Conservation (phyloP, 2,797 vertebrate species). For the Melanotaenia maccullochi region DNA sequence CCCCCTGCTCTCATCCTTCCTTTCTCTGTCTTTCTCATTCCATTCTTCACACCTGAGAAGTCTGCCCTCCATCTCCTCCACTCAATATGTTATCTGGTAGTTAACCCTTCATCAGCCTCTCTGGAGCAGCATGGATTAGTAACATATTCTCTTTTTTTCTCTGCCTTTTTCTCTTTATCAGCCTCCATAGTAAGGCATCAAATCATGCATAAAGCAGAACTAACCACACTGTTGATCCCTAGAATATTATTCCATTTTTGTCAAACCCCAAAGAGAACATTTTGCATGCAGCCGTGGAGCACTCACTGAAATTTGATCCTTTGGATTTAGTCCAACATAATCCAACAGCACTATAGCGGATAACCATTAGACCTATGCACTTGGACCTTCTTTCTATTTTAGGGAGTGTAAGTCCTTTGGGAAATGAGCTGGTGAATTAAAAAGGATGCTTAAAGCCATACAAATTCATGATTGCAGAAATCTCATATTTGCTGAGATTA, state of each 20-base stretch:
- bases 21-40: constrained; percentile 63
- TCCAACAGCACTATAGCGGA: constrained; percentile 78
- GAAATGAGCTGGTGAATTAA: constrained; percentile 76
- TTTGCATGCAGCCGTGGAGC: constrained; percentile 62
- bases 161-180: constrained; percentile 41
- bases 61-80: constrained; percentile 64
- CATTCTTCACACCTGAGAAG: constrained; percentile 82
- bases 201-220: constrained; percentile 68
- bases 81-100: constrained; percentile 66
- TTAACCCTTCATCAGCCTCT: constrained; percentile 74
- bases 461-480: constrained; percentile 68
- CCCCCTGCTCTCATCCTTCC: constrained; percentile 64
- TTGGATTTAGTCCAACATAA: constrained; percentile 77
- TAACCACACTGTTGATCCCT: constrained; percentile 72
- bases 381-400: constrained; percentile 78
- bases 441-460: constrained; percentile 64
- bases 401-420: constrained; percentile 73
- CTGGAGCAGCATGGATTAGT: constrained; percentile 55
- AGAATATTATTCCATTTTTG: constrained; percentile 67
- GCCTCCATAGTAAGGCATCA: constrained; percentile 43
- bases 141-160: constrained; percentile 44
- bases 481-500: constrained; percentile 66
- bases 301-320: constrained; percentile 81
- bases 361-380: constrained; percentile 77
- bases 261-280: constrained; percentile 63